Base-by-base conservation (phyloP, 1,140 invertebrate genomes). In the Helicoverpa armigera region DNA sequence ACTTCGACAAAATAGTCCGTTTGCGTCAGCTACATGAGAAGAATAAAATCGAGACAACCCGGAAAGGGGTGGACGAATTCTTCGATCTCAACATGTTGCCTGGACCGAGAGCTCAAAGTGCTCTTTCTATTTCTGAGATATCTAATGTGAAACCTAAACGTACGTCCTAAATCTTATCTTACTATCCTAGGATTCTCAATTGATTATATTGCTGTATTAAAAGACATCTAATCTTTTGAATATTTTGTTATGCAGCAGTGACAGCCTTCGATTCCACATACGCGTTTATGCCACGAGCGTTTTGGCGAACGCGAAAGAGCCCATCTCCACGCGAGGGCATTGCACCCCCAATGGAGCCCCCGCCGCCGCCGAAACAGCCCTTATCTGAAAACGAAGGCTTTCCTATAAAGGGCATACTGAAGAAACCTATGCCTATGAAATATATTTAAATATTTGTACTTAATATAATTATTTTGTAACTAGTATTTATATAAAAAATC, bases 381-480 rank as follows among this genome's bases (percentile, higher is more conserved):
- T 14, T 61, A 16, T 4, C 35, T 43, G 85, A 87, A 29, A 35
- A 81, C 1, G 76, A 79, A 10, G 77, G 50, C 14, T 72, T 61
- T 18, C 89, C 88, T 9, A 78, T 93, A 0, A 94, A 92, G 83
- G 93, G 93, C 83, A 94, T 94, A 61, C 73, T 94, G 18, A 94
- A 94, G 69, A 94, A 93, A 87, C 92, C 93, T 13, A 94, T 94
- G 93, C 93, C 93, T 50, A 90, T 94, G 82, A 94, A 93, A 91
- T 94, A 93, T 87, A 90, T 94, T 58, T 78, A 69, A 23, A 23
- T 23, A 23, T 23, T 23, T 23, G 23, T 23, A 23, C 16, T 48
- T 48, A 54, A 31, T 65, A 14, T 51, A 67, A 54, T 43, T 29
- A 53, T 51, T 77, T 63, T 65, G 50, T 77, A 65, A 43, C 23